Evolutionary conservation across 2,888 invertebrate species (phyloP), one percentile per base, ranked within the genome.

Genomic region (Mylabris sibirica): DNA sequence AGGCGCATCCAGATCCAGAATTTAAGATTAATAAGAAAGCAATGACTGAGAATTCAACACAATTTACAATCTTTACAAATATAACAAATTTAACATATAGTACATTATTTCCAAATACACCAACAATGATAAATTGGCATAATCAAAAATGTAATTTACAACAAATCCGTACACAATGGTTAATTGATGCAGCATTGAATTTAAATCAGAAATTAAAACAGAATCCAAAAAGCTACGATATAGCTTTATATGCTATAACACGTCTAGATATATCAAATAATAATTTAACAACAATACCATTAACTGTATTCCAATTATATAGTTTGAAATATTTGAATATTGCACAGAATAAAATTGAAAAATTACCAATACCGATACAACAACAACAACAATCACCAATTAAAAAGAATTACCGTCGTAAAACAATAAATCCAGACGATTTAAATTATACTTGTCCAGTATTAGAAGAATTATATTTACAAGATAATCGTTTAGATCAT

Each of bases 101-200:
- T 76, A 89, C 93, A 11, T 87, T 95, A 77, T 94, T 94, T 81
- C 95, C 97, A 0, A 91, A 92, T 75, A 91, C 91, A 11, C 91
- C 97, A 0, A 94, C 95, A 0, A 93, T 94, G 89, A 89, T 98
- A 63, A 95, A 96, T 84, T 99, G 98, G 98, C 94, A 97, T 76
- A 92, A 93, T 78, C 91, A 93, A 75, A 89, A 89, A 76, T 91
- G 90, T 76, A 88, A 89, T 70, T 84, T 95, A 67, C 89, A 89
- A n/a, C 89, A 90, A 76, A 88, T 96, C 12, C 92, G 87, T 83
- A 87, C 92, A 70, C 90, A 92, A 38, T 98, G 97, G 97, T 84
- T 98, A 63, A 90, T 92, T 3, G 91, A 92, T 76, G 96, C 97
- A 0, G 93, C 95, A 0, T 85, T 95, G 49, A 91, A 93, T 69